Conservation (phyloP, 2,888 invertebrate species). For the Didymodactylos carnosus region DNA sequence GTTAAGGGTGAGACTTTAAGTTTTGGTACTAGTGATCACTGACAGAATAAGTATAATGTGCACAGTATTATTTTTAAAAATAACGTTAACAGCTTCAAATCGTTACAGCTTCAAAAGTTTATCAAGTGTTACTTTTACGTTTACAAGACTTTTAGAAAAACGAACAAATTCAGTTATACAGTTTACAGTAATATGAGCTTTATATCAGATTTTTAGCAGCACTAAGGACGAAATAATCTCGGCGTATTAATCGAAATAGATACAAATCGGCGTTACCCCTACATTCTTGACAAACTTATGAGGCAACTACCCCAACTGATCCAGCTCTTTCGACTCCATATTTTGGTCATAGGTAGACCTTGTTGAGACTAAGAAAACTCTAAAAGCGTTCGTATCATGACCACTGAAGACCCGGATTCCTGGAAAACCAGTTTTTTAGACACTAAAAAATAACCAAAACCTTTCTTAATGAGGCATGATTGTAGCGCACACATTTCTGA, state of each 20-base stretch:
- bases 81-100: too few species aligned
- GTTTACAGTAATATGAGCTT: not conserved
- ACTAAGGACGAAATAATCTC: not conserved
- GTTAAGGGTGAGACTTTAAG: not conserved
- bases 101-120: not conserved
- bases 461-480: too few species aligned
- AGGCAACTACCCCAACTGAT: too few species aligned
- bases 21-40: not conserved
- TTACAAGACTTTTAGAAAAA: not conserved
- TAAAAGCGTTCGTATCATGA: too few species aligned
- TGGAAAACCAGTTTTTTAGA: too few species aligned
- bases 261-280: not conserved
- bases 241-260: not conserved
- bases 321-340: too few species aligned
- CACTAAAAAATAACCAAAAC: too few species aligned
- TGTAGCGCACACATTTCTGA: too few species aligned
- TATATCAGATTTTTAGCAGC: not conserved
- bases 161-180: not conserved
- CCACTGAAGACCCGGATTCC: too few species aligned
- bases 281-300: not conserved
- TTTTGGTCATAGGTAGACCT: not conserved
- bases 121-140: not conserved
- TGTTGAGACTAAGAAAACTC: not conserved
- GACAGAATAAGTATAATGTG: not conserved
- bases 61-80: not conserved